A percentile compares a stretch with the other conserved stretches of the same genome.
These are phyloP conservation scores for Gandaritis pyraliata DNA, from an alignment of 2,888 invertebrate species.

Conservation along the genomic window DNA sequence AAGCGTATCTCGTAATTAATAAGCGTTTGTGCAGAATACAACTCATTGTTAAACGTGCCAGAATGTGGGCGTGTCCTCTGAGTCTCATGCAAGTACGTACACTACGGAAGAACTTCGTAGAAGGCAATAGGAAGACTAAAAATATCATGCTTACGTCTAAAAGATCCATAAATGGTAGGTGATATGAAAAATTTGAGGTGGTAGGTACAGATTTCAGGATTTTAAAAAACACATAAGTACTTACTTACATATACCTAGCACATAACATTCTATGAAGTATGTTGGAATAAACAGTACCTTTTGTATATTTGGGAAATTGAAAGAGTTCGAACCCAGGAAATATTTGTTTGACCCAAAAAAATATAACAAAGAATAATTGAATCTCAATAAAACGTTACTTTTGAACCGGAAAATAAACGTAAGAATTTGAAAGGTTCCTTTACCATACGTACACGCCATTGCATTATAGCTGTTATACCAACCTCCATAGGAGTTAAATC, in stretches of 20 bases:
- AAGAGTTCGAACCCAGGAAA: no score
- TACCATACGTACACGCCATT: slow-evolving; percentile 30
- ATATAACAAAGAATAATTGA: slow-evolving; percentile 3
- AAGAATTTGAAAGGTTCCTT: slow-evolving; percentile 28
- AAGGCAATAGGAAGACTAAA: no score
- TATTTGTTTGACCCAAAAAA: not conserved
- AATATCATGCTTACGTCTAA: no score
- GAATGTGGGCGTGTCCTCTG: not conserved
- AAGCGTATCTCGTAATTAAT: slow-evolving; percentile 24
- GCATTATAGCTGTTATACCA: slow-evolving; percentile 27
- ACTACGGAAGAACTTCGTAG: no score
- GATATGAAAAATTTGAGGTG: no score
- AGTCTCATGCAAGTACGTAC: not conserved
- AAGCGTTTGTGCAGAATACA: slow-evolving; percentile 13
- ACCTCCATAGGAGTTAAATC: slow-evolving; percentile 20
- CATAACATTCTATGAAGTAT: no score
- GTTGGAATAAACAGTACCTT: no score
- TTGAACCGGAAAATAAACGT: slow-evolving; percentile 16
- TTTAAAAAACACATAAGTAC: no score
- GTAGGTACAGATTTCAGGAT: no score
- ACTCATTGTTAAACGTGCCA: slow-evolving; percentile 2
- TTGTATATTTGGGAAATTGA: no score
- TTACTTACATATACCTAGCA: no score
- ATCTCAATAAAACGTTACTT: slow-evolving; percentile 14
- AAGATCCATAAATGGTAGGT: no score